Conservation (phyloP, 2,113 vertebrate genomes). For the Silurus asotus region DNA sequence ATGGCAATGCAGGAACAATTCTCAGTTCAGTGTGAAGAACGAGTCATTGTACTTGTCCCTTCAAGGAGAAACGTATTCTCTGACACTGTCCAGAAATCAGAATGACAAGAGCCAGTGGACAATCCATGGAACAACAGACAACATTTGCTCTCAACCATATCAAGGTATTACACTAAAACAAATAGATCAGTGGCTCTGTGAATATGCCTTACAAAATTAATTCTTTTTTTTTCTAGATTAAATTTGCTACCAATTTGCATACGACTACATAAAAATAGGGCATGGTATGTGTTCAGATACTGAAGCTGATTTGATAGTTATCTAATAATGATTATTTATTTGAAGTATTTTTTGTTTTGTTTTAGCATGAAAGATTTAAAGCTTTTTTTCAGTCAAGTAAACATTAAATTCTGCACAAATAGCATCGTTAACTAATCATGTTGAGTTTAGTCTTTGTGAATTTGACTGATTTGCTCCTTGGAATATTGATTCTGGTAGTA, state of each 20-base stretch:
- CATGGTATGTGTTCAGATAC: background rate
- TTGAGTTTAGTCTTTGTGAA: background rate
- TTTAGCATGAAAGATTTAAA: background rate
- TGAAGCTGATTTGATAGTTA: background rate
- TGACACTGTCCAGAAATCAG: conserved; percentile 77
- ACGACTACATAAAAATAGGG: background rate
- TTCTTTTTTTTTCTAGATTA: background rate
- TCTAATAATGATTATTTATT: background rate
- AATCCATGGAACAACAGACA: conserved; percentile 79
- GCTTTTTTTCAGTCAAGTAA: background rate
- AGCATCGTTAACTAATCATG: background rate
- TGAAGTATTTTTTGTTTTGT: background rate
- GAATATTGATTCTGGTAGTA: background rate
- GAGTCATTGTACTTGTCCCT: conserved; percentile 79
- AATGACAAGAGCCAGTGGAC: conserved; percentile 82
- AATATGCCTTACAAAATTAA: background rate
- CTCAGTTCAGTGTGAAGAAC: conserved; percentile 80
- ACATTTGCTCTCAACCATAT: conserved; percentile 81
- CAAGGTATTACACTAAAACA: conserved; percentile 77
- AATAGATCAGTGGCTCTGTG: background rate
- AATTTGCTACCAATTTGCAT: background rate
- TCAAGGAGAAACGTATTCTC: conserved; percentile 70
- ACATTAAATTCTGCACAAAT: too few species aligned
- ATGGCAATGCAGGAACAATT: conserved; percentile 89
- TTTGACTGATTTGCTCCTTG: background rate